Conservation (phyloP, 2,888 invertebrate species). For the Cantharis rufa region DNA sequence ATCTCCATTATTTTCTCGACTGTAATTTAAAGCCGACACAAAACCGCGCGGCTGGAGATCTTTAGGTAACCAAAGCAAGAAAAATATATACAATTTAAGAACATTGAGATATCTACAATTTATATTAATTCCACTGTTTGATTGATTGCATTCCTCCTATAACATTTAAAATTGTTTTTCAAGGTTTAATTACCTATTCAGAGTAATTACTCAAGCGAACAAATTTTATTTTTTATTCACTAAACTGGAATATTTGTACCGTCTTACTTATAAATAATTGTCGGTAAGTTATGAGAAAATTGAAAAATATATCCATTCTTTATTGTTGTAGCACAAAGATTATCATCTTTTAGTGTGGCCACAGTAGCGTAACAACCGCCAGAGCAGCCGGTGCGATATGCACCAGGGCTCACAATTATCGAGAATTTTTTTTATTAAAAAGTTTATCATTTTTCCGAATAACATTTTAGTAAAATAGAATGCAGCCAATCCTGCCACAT, state of each 20-base stretch:
- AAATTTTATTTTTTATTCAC: background rate
- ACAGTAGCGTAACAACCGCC: background rate
- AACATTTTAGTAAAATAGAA: background rate
- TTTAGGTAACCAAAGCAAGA: constrained; percentile 19
- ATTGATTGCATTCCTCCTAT: background rate
- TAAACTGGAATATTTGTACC: background rate
- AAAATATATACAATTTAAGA: constrained; percentile 8
- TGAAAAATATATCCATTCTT: background rate
- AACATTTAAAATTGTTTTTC: background rate
- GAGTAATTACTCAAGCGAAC: background rate
- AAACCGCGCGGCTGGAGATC: constrained; percentile 42
- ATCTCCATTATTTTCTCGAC: constrained; percentile 46
- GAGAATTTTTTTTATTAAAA: background rate
- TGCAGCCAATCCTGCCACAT: background rate
- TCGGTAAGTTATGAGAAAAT: background rate
- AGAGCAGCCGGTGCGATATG: background rate
- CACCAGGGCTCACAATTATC: background rate
- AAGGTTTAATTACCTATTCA: background rate
- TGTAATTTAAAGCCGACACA: constrained; percentile 45
- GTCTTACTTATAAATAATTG: background rate
- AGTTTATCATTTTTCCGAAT: background rate
- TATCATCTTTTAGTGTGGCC: background rate
- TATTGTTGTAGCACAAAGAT: background rate
- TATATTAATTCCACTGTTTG: background rate
- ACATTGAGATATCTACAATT: constrained; percentile 1